Evolutionary conservation across 2,113 vertebrate species (phyloP).

Genomic region (Nothobranchius kuhntae): DNA sequence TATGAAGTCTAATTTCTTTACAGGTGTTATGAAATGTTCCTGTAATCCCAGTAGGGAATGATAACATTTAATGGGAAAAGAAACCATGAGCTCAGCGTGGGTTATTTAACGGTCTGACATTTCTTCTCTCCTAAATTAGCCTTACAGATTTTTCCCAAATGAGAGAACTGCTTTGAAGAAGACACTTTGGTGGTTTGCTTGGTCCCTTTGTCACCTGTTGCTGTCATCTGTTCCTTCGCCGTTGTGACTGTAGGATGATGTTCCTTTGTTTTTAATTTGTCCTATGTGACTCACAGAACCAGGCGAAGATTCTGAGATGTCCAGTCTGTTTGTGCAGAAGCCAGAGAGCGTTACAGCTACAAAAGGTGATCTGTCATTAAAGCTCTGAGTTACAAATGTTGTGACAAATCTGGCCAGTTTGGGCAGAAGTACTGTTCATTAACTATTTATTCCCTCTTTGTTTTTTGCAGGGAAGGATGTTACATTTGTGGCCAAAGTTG

Average conservation of each 20-base stretch:
- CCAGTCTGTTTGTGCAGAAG: constrained; percentile 80
- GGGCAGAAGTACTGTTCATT: constrained; percentile 1
- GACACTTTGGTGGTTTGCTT: constrained; percentile 51
- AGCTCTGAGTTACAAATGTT: constrained; percentile 18
- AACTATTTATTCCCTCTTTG: neutral
- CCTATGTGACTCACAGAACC: constrained; percentile 55
- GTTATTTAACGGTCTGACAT: constrained; percentile 17
- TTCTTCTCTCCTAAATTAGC: constrained; percentile 5
- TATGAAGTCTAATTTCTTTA: constrained; percentile 8
- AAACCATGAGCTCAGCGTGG: neutral
- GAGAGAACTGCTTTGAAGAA: neutral
- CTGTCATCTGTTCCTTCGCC: constrained; percentile 15
- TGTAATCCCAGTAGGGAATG: constrained; percentile 38
- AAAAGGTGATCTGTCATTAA: constrained; percentile 70
- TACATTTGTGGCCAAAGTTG: constrained; percentile 78
- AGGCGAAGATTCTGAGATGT: constrained; percentile 72
- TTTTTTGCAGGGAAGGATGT: constrained; percentile 78
- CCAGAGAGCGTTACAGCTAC: constrained; percentile 75
- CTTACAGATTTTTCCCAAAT: neutral
- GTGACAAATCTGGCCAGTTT: neutral
- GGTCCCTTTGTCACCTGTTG: constrained; percentile 31
- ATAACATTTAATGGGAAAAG: neutral
- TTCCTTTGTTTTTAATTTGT: constrained; percentile 23
- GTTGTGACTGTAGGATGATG: neutral
- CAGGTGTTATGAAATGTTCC: constrained; percentile 28